phyloP scores from a whole-genome alignment of 2,113 vertebrate genomes.

The Cebus imitator region DNA sequence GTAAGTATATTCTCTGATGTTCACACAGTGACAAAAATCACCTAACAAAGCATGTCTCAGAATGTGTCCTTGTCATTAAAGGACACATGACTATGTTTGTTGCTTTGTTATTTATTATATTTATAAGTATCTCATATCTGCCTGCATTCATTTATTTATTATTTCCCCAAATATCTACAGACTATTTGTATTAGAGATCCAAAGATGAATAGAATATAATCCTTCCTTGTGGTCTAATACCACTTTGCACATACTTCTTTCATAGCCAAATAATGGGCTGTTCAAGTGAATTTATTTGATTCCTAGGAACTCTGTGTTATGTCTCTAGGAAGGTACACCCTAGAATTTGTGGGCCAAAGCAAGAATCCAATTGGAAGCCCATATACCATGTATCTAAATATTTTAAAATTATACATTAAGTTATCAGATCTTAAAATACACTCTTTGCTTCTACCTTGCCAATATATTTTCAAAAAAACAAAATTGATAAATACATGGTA shows the following conservation, averaged over 20 bases:
- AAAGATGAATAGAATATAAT: not conserved
- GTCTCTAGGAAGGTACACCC: not conserved
- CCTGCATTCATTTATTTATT: not conserved
- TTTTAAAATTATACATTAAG: not conserved
- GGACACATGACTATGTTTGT: not conserved
- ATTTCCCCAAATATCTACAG: not conserved
- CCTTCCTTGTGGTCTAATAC: not conserved
- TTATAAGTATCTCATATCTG: not conserved
- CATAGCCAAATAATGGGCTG: not conserved
- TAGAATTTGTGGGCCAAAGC: not conserved
- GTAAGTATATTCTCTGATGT: not conserved
- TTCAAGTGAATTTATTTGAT: not conserved
- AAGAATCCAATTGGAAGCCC: not conserved
- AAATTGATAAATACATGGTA: constrained; percentile 12
- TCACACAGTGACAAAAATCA: not conserved
- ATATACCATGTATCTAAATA: not conserved
- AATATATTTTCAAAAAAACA: not conserved
- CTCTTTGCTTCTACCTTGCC: not conserved
- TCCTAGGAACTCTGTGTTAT: not conserved
- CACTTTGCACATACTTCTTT: not conserved
- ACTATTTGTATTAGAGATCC: not conserved
- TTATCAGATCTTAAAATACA: not conserved
- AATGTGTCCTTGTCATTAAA: not conserved
- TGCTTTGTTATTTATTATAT: not conserved
- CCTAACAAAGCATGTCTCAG: not conserved